phyloP scores from a whole-genome alignment of 1,140 invertebrate genomes.

The Lordiphosa mommai region DNA sequence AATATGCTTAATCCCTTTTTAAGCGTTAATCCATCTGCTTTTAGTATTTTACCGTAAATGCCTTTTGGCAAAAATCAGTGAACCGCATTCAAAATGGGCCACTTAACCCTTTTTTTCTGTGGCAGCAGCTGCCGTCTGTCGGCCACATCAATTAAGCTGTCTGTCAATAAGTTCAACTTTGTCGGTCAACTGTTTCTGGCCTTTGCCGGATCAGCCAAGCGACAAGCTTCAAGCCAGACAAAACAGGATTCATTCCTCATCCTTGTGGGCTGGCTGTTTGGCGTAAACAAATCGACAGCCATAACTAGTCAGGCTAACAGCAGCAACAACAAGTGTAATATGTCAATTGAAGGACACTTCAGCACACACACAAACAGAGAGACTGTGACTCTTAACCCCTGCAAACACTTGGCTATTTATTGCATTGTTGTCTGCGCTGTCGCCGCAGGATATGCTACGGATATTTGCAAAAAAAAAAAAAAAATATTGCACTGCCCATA shows the following conservation, averaged over 20 bases:
- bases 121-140: conserved; percentile 31
- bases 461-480: conserved; percentile 58
- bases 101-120: conserved; percentile 59
- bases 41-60: no score
- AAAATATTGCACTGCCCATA: conserved; percentile 70
- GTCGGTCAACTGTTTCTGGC: conserved; percentile 9
- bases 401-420: conserved; percentile 63
- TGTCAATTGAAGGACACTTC: conserved; percentile 73
- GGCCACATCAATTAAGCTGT: conserved; percentile 54
- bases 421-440: conserved; percentile 66
- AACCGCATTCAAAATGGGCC: conserved; percentile 30
- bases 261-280: no score
- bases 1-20: no score
- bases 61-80: conserved; percentile 41
- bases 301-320: conserved; percentile 48
- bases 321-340: conserved; percentile 73
- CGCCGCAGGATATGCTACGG: conserved; percentile 74
- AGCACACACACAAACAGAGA: not conserved
- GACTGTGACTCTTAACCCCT: not conserved
- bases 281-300: conserved; percentile 43
- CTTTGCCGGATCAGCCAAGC: conserved; percentile 53
- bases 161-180: conserved; percentile 65
- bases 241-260: conserved; percentile 10
- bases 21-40: no score
- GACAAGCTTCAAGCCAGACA: conserved; percentile 21